Evolutionary conservation across 1,140 invertebrate species (phyloP).

Genomic region (Drosophila pseudoananassae): DNA sequence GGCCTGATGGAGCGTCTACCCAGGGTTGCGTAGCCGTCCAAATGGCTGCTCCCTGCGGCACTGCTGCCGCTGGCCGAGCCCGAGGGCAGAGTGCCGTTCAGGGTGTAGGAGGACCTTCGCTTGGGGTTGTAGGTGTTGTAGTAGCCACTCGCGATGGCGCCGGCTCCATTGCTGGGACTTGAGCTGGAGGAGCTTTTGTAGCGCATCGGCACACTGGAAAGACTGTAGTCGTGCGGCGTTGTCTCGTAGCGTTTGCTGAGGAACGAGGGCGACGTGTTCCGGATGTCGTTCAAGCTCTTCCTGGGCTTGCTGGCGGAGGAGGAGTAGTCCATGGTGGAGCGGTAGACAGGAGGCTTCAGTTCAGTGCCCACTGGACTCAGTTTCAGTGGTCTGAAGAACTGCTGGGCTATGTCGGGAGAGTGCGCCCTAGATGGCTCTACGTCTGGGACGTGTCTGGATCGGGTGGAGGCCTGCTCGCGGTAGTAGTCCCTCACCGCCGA

Average conservation of each 20-base stretch:
- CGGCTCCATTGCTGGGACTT: conserved; percentile 66
- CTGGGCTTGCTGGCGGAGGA: conserved; percentile 63
- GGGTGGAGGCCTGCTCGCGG: conserved; percentile 74
- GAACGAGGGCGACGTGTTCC: conserved; percentile 76
- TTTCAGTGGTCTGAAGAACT: conserved; percentile 78
- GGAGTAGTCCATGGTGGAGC: conserved; percentile 67
- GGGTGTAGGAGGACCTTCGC: conserved; percentile 75
- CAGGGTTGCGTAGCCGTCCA: conserved; percentile 81
- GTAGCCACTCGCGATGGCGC: conserved; percentile 53
- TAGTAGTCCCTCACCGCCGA: conserved; percentile 82
- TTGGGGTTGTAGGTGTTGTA: conserved; percentile 83
- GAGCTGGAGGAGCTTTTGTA: conserved; percentile 75
- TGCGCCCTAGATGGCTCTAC: conserved; percentile 50
- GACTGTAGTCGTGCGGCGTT: conserved; percentile 53
- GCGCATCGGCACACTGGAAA: conserved; percentile 59
- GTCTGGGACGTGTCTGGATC: conserved; percentile 32
- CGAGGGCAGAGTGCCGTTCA: conserved; percentile 64
- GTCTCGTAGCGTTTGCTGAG: conserved; percentile 66
- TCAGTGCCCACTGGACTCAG: conserved; percentile 78
- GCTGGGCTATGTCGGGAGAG: conserved; percentile 77
- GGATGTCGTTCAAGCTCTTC: conserved; percentile 80
- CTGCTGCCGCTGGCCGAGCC: conserved; percentile 37
- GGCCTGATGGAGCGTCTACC: conserved; percentile 71
- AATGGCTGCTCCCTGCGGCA: conserved; percentile 38
- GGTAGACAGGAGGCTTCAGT: conserved; percentile 77